phyloP scores from a whole-genome alignment of 2,797 vertebrate genomes.

The Podarcis siculus region DNA sequence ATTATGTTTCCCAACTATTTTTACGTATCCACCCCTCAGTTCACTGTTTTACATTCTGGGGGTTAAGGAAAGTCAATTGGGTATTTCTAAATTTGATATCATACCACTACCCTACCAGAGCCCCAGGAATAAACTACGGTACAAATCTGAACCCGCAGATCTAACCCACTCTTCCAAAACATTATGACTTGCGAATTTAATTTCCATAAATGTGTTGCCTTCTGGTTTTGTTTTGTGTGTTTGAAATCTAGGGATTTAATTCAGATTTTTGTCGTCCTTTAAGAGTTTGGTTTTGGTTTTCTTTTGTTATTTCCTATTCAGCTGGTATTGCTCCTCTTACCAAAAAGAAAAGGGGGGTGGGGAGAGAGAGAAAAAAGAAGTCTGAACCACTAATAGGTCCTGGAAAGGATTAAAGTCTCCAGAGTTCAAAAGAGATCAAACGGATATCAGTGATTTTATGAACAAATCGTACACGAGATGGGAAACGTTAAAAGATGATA shows the following conservation, averaged over 20 bases:
- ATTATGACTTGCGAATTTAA: neutral
- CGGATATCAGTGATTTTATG: conserved; percentile 46
- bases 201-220: neutral
- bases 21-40: neutral
- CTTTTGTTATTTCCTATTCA: conserved; percentile 29
- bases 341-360: neutral
- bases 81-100: neutral
- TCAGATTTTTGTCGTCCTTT: neutral
- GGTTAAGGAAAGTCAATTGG: neutral
- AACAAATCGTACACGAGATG: conserved; percentile 36
- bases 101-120: neutral
- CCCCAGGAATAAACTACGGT: neutral
- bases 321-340: conserved; percentile 32
- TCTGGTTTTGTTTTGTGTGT: neutral
- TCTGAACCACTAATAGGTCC: conserved; percentile 47
- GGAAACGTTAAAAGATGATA: conserved; percentile 47
- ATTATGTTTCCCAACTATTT: neutral
- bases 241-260: conserved; percentile 15
- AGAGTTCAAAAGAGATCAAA: conserved; percentile 60
- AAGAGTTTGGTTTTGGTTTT: conserved; percentile 29
- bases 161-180: neutral
- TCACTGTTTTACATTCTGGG: neutral
- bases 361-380: neutral
- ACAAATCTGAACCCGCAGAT: neutral
- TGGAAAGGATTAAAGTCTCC: conserved; percentile 53